Conservation (phyloP, 2,888 invertebrate species). For the Cerastoderma edule region DNA sequence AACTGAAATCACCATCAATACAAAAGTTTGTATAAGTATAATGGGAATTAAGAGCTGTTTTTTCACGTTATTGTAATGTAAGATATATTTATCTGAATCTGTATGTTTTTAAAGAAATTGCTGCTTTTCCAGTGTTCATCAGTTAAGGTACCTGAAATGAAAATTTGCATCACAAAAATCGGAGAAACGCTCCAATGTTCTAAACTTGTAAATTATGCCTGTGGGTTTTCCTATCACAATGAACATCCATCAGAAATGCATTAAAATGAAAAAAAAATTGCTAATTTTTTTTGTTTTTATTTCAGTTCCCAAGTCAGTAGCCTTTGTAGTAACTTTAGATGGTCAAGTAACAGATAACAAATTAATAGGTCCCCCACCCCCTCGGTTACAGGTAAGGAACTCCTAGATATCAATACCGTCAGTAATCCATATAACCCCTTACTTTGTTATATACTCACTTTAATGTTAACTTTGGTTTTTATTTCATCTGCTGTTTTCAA, state of each 20-base stretch:
- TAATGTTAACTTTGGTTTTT: neutral
- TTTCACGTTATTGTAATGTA: no score
- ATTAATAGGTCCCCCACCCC: constrained; percentile 68
- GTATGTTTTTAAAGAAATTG: no score
- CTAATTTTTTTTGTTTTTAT: constrained; percentile 24
- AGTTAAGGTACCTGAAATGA: no score
- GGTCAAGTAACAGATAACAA: constrained; percentile 65
- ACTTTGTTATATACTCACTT: neutral
- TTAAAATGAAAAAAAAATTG: neutral
- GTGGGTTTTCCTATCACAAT: neutral
- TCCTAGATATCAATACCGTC: neutral
- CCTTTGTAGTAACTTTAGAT: constrained; percentile 75
- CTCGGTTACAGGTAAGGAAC: constrained; percentile 68
- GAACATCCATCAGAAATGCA: neutral
- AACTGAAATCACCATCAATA: no score
- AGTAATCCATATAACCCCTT: neutral
- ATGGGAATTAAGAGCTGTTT: no score
- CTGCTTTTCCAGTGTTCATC: no score
- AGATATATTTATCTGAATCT: no score
- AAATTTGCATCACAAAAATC: no score
- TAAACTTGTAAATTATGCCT: no score
- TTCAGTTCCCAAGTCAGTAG: constrained; percentile 75
- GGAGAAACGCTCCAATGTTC: no score
- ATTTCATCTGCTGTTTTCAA: no score
- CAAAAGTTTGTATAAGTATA: no score